phyloP scores from a whole-genome alignment of 2,888 invertebrate genomes.

The Nomada ferruginata region DNA sequence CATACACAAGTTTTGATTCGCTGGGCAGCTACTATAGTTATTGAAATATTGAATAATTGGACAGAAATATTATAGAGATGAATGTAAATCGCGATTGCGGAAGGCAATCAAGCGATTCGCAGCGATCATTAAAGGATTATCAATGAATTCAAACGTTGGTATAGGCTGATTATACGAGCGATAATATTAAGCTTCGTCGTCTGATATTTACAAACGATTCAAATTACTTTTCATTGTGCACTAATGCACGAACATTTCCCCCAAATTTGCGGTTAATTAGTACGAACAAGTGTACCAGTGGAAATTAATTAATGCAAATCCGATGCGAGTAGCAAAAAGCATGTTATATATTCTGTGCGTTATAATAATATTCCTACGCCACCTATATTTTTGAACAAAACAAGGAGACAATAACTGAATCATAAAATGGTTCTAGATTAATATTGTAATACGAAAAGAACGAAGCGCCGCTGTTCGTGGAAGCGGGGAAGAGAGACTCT shows the following conservation, averaged over 20 bases:
- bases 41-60: not conserved
- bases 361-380: too few species aligned
- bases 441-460: not conserved
- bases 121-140: constrained; percentile 19
- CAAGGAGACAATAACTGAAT: not conserved
- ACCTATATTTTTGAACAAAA: not conserved
- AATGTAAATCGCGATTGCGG: not conserved
- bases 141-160: constrained; percentile 22
- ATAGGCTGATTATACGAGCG: not conserved
- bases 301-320: constrained; percentile 24
- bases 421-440: not conserved
- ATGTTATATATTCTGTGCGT: not conserved
- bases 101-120: not conserved
- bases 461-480: not conserved
- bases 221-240: constrained; percentile 39
- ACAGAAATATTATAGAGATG: not conserved
- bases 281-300: not conserved
- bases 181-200: constrained; percentile 13
- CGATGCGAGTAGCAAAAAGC: not conserved
- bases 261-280: constrained; percentile 20
- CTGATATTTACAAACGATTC: constrained; percentile 26
- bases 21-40: not conserved
- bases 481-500: not conserved
- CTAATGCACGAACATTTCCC: not conserved
- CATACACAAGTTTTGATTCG: not conserved